phyloP scores from a whole-genome alignment of 2,888 invertebrate species.

The Pantelozetes paolii region DNA sequence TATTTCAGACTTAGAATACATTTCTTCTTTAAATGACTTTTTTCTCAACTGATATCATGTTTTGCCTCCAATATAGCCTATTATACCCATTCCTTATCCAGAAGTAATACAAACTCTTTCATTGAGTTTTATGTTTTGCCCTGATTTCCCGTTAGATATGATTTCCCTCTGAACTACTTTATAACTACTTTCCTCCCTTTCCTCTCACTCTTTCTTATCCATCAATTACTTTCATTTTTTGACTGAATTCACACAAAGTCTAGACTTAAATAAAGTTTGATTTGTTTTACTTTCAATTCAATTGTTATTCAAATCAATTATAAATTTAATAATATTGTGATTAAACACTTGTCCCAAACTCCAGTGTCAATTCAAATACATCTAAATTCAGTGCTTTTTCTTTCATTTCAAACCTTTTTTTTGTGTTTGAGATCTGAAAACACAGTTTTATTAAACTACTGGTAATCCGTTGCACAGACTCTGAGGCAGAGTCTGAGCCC shows the following conservation, averaged over 20 bases:
- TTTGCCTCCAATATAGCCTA: not conserved
- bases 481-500: too few species aligned
- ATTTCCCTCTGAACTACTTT: not conserved
- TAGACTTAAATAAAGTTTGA: not conserved
- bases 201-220: too few species aligned
- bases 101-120: not conserved
- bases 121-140: not conserved
- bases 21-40: not conserved
- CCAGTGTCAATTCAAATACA: not conserved
- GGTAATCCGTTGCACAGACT: slow-evolving; percentile 16
- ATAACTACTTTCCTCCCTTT: not conserved
- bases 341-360: too few species aligned
- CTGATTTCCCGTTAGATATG: slow-evolving; percentile 1
- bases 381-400: not conserved
- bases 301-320: not conserved
- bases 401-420: not conserved
- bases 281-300: not conserved
- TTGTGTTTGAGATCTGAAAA: not conserved
- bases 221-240: too few species aligned
- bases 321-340: too few species aligned
- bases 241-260: not conserved
- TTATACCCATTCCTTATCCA: not conserved
- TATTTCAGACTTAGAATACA: not conserved
- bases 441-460: not conserved
- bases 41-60: not conserved